phyloP scores from a whole-genome alignment of 2,113 vertebrate species.

The Brevimyrus niger region DNA sequence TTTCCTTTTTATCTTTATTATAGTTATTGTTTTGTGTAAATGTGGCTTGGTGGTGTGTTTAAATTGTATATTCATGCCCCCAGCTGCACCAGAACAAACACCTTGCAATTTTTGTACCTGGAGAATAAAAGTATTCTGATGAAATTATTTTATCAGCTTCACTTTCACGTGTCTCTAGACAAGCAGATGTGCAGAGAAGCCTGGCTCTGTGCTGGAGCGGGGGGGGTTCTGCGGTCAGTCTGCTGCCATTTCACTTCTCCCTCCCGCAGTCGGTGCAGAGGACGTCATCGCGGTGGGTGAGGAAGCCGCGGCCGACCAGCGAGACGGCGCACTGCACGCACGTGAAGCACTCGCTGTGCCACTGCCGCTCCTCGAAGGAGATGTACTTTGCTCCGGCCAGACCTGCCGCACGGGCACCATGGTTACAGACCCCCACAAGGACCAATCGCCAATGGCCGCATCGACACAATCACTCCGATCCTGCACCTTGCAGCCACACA shows the following conservation, averaged over 20 bases:
- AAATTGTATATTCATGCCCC: neutral
- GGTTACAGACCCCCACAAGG: slow-evolving; percentile 29
- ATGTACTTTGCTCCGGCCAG: slow-evolving; percentile 92
- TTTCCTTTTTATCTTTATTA: neutral
- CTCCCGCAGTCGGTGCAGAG: slow-evolving; percentile 77
- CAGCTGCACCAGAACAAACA: neutral
- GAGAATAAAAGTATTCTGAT: neutral
- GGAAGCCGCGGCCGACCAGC: slow-evolving; percentile 86
- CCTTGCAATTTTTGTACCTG: neutral
- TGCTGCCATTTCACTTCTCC: slow-evolving; percentile 51
- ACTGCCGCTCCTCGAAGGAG: slow-evolving; percentile 94
- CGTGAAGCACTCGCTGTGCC: slow-evolving; percentile 94
- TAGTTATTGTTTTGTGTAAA: neutral
- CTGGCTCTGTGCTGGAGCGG: neutral
- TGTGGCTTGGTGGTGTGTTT: neutral
- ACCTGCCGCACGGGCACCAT: slow-evolving; percentile 52
- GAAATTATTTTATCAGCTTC: neutral
- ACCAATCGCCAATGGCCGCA: slow-evolving; percentile 35
- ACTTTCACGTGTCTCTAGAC: neutral
- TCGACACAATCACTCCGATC: neutral
- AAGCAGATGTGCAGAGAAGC: neutral
- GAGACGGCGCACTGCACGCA: slow-evolving; percentile 89
- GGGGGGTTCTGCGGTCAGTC: neutral
- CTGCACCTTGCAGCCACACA: neutral
- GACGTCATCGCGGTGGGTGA: slow-evolving; percentile 69